Evolutionary conservation across 2,888 invertebrate genomes (phyloP), one percentile per base, ranked within the genome.

Genomic region (Lottia scabra): DNA sequence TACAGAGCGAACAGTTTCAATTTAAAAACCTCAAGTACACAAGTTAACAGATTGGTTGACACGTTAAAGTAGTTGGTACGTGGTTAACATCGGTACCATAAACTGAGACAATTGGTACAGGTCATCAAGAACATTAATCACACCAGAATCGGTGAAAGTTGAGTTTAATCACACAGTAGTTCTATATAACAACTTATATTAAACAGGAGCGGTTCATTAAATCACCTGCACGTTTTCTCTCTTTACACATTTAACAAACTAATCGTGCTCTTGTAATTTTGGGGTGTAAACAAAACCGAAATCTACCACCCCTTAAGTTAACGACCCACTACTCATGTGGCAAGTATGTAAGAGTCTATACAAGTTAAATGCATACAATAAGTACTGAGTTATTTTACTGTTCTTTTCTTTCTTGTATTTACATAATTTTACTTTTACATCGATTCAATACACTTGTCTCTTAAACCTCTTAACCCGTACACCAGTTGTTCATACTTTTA

Each of bases 291-390:
- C 64, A 70, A 70, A 70, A 64, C 16, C 44, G 48, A 70, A 70
- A 23, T 65, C 16, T 48, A 48, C 70, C 70, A 70, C 70, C 70
- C 70, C 70, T 70, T 70, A 70, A 65, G 70, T 65, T 70, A 44
- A 70, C 70, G 44, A 48, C 30, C 19, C 23, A 64, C 56, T 23
- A 56, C 23, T 56, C 19, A 56, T 23, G 56, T 23, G 56, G 23
- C 23, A 23, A 56, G 56, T 56, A 56, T 23, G 38, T 38, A 38
- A 38, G 38, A 38, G 38, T 38, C 38, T 38, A 38, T 38, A 38
- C 38, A 38, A 38, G 38, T 38, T 38, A 38, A 4, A 38, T 38
- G 38, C 38, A 38, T 38, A 38, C 38, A 38, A 38, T 38, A 38
- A 38, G 38, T 38, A 38, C 38, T 38, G 10, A 38, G 38, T 38